phyloP scores from a whole-genome alignment of 2,888 invertebrate species.

The Watsonalla binaria region DNA sequence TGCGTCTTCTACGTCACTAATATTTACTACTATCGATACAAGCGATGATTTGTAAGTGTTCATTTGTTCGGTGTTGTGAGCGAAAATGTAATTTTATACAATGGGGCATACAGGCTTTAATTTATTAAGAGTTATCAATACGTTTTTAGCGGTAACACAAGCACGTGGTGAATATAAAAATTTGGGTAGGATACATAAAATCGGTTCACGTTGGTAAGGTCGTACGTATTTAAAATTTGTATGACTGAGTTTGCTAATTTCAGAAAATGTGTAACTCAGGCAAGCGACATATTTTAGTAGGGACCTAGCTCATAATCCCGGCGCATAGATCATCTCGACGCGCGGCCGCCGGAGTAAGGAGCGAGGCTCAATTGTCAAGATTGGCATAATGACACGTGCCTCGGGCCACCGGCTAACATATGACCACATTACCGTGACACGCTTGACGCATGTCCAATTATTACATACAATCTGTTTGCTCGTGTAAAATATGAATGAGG shows the following conservation, averaged over 20 bases:
- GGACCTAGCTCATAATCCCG: slow-evolving; percentile 57
- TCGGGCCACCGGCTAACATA: slow-evolving; percentile 62
- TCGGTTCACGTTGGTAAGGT: no score
- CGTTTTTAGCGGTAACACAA: slow-evolving; percentile 1
- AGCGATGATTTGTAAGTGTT: slow-evolving; percentile 7
- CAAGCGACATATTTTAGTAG: slow-evolving; percentile 41
- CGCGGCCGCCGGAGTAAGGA: slow-evolving; percentile 27
- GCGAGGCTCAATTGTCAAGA: slow-evolving; percentile 61
- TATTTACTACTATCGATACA: slow-evolving; percentile 41
- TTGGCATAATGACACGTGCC: slow-evolving; percentile 71
- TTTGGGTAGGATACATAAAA: no score
- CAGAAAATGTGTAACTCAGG: slow-evolving; percentile 14
- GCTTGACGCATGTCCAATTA: slow-evolving; percentile 75
- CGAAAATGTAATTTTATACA: slow-evolving; percentile 21
- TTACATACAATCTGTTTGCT: slow-evolving; percentile 68
- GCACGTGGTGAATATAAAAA: no score
- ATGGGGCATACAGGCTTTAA: neutral
- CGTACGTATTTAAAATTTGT: no score
- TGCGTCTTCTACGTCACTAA: slow-evolving; percentile 34
- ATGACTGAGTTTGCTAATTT: no score
- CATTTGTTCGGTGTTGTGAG: slow-evolving; percentile 4
- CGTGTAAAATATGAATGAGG: slow-evolving; percentile 71
- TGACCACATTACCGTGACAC: slow-evolving; percentile 70
- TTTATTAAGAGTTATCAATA: neutral
- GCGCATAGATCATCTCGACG: slow-evolving; percentile 59